These are phyloP conservation scores for Cosmorhoe ocellata DNA, from an alignment of 2,888 invertebrate species.

Conservation along the genomic window DNA sequence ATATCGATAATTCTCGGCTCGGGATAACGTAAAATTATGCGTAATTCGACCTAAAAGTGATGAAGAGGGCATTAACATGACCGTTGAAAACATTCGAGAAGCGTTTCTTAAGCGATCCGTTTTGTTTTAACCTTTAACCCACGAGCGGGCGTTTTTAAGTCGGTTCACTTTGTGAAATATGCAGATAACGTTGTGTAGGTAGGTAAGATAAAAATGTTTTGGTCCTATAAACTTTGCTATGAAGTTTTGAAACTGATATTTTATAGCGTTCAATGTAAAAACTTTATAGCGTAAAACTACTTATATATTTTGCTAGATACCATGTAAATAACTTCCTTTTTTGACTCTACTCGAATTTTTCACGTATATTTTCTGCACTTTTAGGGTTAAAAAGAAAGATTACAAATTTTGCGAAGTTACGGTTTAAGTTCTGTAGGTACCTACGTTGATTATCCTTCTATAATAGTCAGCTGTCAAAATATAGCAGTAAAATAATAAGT, in stretches of 20 bases:
- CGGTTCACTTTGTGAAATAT: conserved; percentile 10
- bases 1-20: conserved; percentile 23
- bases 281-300: too few relatives aligned
- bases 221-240: background rate
- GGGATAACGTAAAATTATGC: conserved; percentile 33
- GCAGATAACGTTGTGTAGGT: conserved; percentile 1
- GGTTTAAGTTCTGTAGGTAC: too few relatives aligned
- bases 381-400: too few relatives aligned
- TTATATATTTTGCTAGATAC: too few relatives aligned
- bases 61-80: conserved; percentile 32
- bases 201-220: background rate
- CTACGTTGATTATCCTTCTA: too few relatives aligned
- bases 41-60: conserved; percentile 35
- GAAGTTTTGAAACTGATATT: background rate
- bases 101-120: conserved; percentile 21
- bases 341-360: too few relatives aligned
- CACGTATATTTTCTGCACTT: too few relatives aligned
- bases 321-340: too few relatives aligned
- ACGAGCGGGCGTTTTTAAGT: conserved; percentile 13
- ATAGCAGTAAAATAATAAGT: too few relatives aligned
- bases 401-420: too few relatives aligned
- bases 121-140: conserved; percentile 26
- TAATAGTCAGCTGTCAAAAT: too few relatives aligned
- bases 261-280: background rate
- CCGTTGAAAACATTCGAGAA: conserved; percentile 27